phyloP scores from a whole-genome alignment of 1,140 invertebrate genomes.

The Drosophila repleta region DNA sequence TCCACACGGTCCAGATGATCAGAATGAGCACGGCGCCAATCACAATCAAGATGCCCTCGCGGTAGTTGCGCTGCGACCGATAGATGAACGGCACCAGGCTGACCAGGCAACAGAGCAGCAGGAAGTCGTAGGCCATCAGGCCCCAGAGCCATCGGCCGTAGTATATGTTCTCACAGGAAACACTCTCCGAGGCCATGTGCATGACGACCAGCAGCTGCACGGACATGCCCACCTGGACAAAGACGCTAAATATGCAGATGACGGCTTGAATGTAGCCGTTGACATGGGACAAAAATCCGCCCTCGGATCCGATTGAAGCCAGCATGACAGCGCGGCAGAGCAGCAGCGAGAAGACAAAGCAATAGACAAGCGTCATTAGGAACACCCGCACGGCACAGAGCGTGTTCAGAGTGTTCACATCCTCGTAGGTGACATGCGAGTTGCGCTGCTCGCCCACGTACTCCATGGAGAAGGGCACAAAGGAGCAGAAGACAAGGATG shows the following conservation, averaged over 20 bases:
- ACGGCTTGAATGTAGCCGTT: slow-evolving; percentile 86
- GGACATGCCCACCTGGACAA: slow-evolving; percentile 85
- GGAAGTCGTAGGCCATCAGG: slow-evolving; percentile 85
- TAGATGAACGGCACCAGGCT: slow-evolving; percentile 85
- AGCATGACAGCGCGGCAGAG: slow-evolving; percentile 86
- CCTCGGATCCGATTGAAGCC: slow-evolving; percentile 85
- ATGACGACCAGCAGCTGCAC: slow-evolving; percentile 83
- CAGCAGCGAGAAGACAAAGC: slow-evolving; percentile 85
- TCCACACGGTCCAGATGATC: slow-evolving; percentile 85
- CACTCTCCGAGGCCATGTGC: slow-evolving; percentile 77
- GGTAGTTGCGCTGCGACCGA: slow-evolving; percentile 87
- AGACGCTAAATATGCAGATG: slow-evolving; percentile 85
- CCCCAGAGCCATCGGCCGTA: slow-evolving; percentile 83
- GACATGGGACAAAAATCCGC: slow-evolving; percentile 87
- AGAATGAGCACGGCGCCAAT: slow-evolving; percentile 75
- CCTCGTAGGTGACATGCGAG: slow-evolving; percentile 78
- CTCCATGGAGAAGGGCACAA: slow-evolving; percentile 86
- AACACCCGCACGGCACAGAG: slow-evolving; percentile 81
- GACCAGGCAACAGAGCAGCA: slow-evolving; percentile 85
- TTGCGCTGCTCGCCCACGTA: slow-evolving; percentile 78
- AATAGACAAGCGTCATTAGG: slow-evolving; percentile 85
- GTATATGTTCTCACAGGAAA: slow-evolving; percentile 84
- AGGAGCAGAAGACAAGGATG: slow-evolving; percentile 85
- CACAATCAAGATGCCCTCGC: slow-evolving; percentile 85
- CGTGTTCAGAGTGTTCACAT: slow-evolving; percentile 74